Base-by-base conservation (phyloP, 1,140 invertebrate genomes). In the Oscheius sp. region DNA sequence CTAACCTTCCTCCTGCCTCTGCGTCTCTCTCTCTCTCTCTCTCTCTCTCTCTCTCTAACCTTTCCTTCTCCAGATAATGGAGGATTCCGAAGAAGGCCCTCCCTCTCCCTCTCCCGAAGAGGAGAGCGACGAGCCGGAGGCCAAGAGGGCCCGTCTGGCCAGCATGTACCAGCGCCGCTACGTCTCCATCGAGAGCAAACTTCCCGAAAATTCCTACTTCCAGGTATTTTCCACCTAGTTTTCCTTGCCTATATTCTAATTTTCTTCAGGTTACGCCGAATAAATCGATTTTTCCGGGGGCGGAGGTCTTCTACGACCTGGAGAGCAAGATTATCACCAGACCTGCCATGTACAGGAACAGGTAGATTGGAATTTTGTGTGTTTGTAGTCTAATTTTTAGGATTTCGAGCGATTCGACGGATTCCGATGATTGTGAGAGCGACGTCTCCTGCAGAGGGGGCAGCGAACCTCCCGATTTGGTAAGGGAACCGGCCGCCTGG, bases 261-360 rank as follows among this genome's bases (percentile, higher is more conserved):
- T 3, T 72, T 42, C 10, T 70, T 62, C 68, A 75, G 73, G 55
- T 64, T 3, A 32, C 58, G 18, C 10, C 68, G 0, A 70, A 75
- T 58, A 34, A 73, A 42, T 62, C 61, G 1, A 46, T 73, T 3
- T 75, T 75, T 26, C 61, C 42, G 23, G 74, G 74, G 1, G 74
- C 74, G 4, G 69, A 75, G 31, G 31, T 68, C 28, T 58, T 29
- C 62, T 74, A 59, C 34, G 74, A 75, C 31, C 13, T 75, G 46
- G 59, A 75, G n/a, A n/a, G n/a, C n/a, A n/a, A n/a, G n/a, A n/a
- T n/a, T n/a, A n/a, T n/a, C n/a, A n/a, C n/a, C n/a, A n/a, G n/a
- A n/a, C n/a, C n/a, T n/a, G n/a, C n/a, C n/a, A n/a, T n/a, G n/a
- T n/a, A n/a, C n/a, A n/a, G n/a, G n/a, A n/a, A n/a, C n/a, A n/a